Percentiles rank a stretch among this genome's conserved stretches.
These are phyloP conservation scores for Anthopleura sola DNA, from an alignment of 64 coral and sea anemone species.

Conservation along the genomic window DNA sequence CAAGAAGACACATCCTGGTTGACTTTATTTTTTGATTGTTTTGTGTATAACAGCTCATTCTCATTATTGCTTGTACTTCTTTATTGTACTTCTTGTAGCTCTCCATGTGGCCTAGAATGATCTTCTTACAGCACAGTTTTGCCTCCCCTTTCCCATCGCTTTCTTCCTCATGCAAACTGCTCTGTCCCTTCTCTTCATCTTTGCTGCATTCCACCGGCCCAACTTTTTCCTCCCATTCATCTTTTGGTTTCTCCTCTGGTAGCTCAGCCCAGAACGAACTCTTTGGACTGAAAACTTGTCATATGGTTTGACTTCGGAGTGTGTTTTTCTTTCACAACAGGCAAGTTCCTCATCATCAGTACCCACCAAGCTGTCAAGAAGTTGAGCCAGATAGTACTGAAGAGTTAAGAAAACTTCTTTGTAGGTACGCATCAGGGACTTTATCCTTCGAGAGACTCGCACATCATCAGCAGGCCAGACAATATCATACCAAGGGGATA, in stretches of 20 bases:
- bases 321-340: neutral
- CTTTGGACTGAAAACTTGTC: neutral
- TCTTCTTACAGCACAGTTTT: conserved; percentile 15
- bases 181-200: neutral
- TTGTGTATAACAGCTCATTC: neutral
- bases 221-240: neutral
- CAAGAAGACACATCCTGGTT: neutral
- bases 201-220: neutral
- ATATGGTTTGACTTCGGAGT: neutral
- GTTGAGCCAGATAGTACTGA: conserved; percentile 1
- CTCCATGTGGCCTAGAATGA: neutral
- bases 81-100: neutral
- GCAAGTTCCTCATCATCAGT: neutral
- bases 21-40: neutral
- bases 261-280: neutral
- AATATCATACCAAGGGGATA: neutral
- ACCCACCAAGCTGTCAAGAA: neutral
- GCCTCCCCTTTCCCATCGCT: neutral
- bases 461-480: neutral
- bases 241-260: neutral
- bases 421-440: neutral
- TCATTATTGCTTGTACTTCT: neutral
- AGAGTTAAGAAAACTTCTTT: conserved; percentile 7
- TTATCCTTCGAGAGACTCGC: neutral
- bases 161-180: neutral